A percentile compares a stretch with the other conserved stretches of the same genome.
Conservation (phyloP, 2,888 invertebrate species). For the Diabrotica balteata region DNA sequence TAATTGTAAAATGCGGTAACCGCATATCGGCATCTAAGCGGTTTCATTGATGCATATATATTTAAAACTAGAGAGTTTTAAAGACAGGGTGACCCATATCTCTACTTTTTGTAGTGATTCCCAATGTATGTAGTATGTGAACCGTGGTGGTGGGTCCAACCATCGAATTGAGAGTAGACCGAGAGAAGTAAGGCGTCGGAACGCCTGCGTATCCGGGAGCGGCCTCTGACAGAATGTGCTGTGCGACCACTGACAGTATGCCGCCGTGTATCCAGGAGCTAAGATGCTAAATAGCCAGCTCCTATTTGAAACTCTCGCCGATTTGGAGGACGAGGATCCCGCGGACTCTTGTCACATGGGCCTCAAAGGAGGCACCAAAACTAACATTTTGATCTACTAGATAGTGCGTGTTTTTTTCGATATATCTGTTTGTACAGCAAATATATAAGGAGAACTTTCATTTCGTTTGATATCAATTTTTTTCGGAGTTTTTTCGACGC, state of each 20-base stretch:
- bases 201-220: conserved; percentile 58
- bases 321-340: conserved; percentile 54
- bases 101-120: conserved; percentile 4
- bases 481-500: conserved; percentile 27
- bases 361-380: conserved; percentile 43
- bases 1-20: too few species aligned
- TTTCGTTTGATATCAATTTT: conserved; percentile 16
- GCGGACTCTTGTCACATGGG: conserved; percentile 47
- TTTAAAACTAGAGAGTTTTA: neutral
- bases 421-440: conserved; percentile 22
- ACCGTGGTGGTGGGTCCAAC: conserved; percentile 15
- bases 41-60: too few species aligned
- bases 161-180: conserved; percentile 8
- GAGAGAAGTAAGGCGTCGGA: conserved; percentile 39
- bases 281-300: conserved; percentile 58
- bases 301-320: conserved; percentile 55
- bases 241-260: conserved; percentile 57
- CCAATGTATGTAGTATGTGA: conserved; percentile 11
- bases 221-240: conserved; percentile 51
- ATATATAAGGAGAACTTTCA: conserved; percentile 16
- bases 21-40: too few species aligned
- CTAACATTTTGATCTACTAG: conserved; percentile 25
- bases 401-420: conserved; percentile 31
- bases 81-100: conserved; percentile 6
- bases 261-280: conserved; percentile 59